A percentile compares a stretch with the other conserved stretches of the same genome.
phyloP scores from a whole-genome alignment of 2,113 vertebrate species.

The Saguinus midas region DNA sequence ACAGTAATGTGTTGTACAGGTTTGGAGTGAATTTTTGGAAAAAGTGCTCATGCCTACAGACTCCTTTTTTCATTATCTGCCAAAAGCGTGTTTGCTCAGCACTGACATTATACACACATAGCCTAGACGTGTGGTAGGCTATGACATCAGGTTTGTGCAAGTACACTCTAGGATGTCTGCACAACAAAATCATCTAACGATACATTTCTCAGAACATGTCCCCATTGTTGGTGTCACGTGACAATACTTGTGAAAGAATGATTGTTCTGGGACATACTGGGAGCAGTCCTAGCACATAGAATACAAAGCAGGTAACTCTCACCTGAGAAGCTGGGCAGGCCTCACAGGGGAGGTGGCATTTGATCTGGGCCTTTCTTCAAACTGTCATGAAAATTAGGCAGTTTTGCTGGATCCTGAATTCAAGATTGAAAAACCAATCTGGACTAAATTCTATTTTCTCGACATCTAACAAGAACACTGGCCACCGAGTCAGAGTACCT shows the following conservation, averaged over 20 bases:
- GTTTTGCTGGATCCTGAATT: background rate
- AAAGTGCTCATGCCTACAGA: too few species aligned
- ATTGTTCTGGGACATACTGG: background rate
- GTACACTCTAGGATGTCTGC: background rate
- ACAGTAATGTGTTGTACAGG: background rate
- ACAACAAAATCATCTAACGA: background rate
- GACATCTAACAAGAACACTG: background rate
- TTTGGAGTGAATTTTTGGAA: background rate
- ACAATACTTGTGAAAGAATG: background rate
- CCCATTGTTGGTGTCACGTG: background rate
- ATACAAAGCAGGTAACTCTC: background rate
- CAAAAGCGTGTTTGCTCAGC: too few species aligned
- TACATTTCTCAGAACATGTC: background rate
- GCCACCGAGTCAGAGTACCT: background rate
- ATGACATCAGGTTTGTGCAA: background rate
- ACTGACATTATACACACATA: background rate
- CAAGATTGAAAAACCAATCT: slow-evolving; percentile 3
- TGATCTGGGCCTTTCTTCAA: background rate
- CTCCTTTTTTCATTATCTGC: too few species aligned
- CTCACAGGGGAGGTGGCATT: background rate
- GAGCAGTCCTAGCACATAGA: background rate
- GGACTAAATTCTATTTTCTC: background rate
- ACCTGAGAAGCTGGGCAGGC: background rate
- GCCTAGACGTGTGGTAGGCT: background rate
- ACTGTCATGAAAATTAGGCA: background rate